These are phyloP conservation scores for Tragelaphus imberbis DNA, from an alignment of 2,113 vertebrate genomes.

Conservation along the genomic window DNA sequence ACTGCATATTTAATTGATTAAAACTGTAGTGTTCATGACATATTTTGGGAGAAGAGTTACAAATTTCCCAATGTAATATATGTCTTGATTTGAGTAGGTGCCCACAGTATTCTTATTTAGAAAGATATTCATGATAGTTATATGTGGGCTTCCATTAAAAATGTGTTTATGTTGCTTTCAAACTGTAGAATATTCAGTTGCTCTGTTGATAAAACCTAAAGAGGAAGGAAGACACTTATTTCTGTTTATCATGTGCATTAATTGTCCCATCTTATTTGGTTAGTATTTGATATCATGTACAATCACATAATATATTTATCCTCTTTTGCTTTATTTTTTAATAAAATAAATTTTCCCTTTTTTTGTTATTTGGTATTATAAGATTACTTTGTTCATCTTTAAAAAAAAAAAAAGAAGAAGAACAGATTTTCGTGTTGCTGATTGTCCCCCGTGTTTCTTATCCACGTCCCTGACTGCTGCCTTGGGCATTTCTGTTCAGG, in stretches of 20 bases:
- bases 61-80: not conserved
- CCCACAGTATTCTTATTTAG: constrained; percentile 12
- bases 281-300: constrained; percentile 30
- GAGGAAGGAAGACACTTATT: not conserved
- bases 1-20: constrained; percentile 46
- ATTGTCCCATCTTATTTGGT: constrained; percentile 33
- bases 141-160: constrained; percentile 24
- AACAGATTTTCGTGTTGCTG: not conserved
- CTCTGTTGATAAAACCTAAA: not conserved
- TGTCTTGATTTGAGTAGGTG: not conserved
- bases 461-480: not conserved
- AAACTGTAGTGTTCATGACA: not conserved
- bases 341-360: not conserved
- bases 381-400: not conserved
- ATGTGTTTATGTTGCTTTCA: not conserved
- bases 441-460: not conserved
- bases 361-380: not conserved
- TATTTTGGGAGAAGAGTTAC: constrained; percentile 25
- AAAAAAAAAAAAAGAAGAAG: not conserved
- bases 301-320: not conserved
- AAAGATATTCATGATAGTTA: constrained; percentile 12
- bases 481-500: not conserved
- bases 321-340: not conserved
- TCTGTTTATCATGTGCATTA: constrained; percentile 29
- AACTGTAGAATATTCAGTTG: constrained; percentile 3